Conservation (phyloP, 1,140 invertebrate species). For the Drosophila cardini region DNA sequence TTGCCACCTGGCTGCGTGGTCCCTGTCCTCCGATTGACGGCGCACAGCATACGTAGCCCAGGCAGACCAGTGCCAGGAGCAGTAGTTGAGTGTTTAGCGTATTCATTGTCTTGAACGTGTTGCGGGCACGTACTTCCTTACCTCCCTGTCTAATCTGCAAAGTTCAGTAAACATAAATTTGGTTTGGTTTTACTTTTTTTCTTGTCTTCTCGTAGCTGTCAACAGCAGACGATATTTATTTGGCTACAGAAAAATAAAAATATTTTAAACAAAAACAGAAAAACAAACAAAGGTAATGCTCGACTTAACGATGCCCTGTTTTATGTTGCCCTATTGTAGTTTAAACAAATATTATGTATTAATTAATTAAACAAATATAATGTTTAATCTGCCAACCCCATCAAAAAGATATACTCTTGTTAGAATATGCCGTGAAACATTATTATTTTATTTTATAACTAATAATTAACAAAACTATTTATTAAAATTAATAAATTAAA, state of each 20-base stretch:
- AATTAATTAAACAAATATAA: too few species aligned
- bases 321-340: too few species aligned
- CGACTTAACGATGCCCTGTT: background rate
- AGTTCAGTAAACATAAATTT: slow-evolving; percentile 44
- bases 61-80: slow-evolving; percentile 65
- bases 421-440: too few species aligned
- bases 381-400: too few species aligned
- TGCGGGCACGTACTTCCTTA: slow-evolving; percentile 23
- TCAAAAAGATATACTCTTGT: too few species aligned
- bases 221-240: slow-evolving; percentile 25
- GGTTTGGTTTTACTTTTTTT: background rate
- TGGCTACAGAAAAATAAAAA: slow-evolving; percentile 31
- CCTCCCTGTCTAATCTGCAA: slow-evolving; percentile 26
- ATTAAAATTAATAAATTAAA: too few species aligned
- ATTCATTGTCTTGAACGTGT: slow-evolving; percentile 60
- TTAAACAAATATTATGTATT: too few species aligned
- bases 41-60: slow-evolving; percentile 67
- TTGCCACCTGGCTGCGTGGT: slow-evolving; percentile 33
- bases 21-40: slow-evolving; percentile 61
- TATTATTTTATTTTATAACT: too few species aligned
- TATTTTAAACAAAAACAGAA: slow-evolving; percentile 43
- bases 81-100: slow-evolving; percentile 62
- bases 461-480: too few species aligned
- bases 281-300: background rate
- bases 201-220: background rate